Conservation (phyloP, 2,888 invertebrate genomes). For the Taenaris catops region DNA sequence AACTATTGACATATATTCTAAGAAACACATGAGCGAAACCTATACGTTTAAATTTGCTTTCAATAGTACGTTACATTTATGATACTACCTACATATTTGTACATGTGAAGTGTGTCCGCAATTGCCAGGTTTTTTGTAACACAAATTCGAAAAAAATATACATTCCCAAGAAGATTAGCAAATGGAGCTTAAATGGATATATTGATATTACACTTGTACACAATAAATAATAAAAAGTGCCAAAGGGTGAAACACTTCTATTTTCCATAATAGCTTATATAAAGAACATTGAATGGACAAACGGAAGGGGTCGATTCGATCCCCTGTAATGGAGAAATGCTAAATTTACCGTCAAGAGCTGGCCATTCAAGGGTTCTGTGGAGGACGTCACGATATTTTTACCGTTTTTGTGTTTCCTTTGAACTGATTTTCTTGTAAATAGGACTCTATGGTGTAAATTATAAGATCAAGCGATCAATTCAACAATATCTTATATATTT, state of each 20-base stretch:
- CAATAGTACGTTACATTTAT: too few relatives aligned
- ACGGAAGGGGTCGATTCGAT: conserved; percentile 45
- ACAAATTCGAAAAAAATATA: too few relatives aligned
- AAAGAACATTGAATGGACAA: conserved; percentile 53
- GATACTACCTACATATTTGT: too few relatives aligned
- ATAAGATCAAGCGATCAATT: conserved; percentile 1
- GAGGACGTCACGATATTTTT: conserved; percentile 67
- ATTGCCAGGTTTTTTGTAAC: too few relatives aligned
- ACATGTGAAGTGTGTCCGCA: too few relatives aligned
- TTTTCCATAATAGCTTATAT: conserved; percentile 55
- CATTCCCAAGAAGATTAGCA: conserved; percentile 38
- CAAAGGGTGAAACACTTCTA: conserved; percentile 58
- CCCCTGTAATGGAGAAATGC: conserved; percentile 41
- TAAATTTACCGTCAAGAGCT: conserved; percentile 57
- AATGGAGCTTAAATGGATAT: conserved; percentile 68
- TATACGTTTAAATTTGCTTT: too few relatives aligned
- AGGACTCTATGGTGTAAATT: conserved; percentile 4
- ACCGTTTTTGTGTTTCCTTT: conserved; percentile 63
- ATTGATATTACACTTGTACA: conserved; percentile 53
- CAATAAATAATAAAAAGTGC: conserved; percentile 61
- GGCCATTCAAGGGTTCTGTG: conserved; percentile 61
- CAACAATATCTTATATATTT: too few relatives aligned
- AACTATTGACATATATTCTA: too few relatives aligned
- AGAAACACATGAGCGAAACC: too few relatives aligned
- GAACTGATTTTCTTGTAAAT: conserved; percentile 61